A percentile compares a stretch with the other conserved stretches of the same genome.
Evolutionary conservation across 2,888 invertebrate species (phyloP).

Genomic region (Vannuccia rotundouncinata): DNA sequence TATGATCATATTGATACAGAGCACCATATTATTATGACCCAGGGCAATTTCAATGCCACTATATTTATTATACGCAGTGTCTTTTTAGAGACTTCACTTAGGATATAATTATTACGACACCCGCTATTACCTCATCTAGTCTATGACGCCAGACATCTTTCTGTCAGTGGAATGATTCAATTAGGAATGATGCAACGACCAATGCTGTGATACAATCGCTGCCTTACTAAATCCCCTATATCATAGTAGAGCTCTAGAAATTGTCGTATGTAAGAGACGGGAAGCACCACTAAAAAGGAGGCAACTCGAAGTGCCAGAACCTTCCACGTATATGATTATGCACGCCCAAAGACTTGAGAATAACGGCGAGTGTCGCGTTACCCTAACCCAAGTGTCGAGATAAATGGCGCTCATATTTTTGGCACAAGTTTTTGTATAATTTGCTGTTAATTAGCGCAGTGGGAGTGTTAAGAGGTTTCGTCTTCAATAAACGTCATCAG

Average conservation of each 20-base stretch:
- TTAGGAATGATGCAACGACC: background rate
- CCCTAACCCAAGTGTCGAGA: background rate
- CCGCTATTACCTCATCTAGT: background rate
- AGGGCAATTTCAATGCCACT: background rate
- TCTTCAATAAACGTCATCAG: background rate
- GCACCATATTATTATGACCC: background rate
- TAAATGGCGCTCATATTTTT: background rate
- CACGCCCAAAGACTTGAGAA: background rate
- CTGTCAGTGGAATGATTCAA: background rate
- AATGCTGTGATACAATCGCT: background rate
- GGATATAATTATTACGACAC: background rate
- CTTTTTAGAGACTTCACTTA: no score
- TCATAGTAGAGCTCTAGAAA: no score
- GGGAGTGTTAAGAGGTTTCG: background rate
- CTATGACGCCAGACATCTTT: background rate
- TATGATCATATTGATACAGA: background rate
- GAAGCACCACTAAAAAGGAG: background rate
- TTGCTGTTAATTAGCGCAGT: no score
- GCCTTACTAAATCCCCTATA: background rate
- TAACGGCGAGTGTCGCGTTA: background rate
- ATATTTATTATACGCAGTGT: background rate
- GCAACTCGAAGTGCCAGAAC: background rate
- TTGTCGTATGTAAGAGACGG: no score
- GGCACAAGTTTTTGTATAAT: background rate
- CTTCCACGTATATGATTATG: background rate